Base-by-base conservation (phyloP, 2,797 vertebrate species). In the Potorous gilbertii region DNA sequence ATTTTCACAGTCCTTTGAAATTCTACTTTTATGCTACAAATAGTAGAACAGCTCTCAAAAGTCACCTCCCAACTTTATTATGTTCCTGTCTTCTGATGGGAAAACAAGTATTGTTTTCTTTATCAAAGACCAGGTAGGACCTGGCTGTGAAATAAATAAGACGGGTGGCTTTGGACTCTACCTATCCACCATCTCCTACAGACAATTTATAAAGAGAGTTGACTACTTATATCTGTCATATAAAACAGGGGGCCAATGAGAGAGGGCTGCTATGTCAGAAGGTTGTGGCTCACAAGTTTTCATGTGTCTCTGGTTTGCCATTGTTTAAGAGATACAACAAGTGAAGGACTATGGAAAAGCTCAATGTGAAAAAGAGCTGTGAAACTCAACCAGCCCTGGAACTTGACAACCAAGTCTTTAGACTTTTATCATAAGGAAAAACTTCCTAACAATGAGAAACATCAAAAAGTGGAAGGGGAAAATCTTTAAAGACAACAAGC, bases 71-170 rank as follows among this genome's bases (percentile, higher is more conserved):
- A 81, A 81, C 2, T 21, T 21, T 92, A 92, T 55, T 54, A 40
- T 92, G 89, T 56, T 90, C 54, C 66, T 9, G 21, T 92, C 74
- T 96, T 93, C 87, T 94, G 31, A 54, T 87, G 46, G 91, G 34
- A 81, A 81, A 81, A 81, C 10, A 28, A 5, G 66, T 56, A 55
- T 34, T 57, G 5, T 90, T 14, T 40, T 27, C 87, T 92, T 93
- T 92, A 34, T 74, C 92, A 94, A 81, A 92, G 46, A 62, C 18
- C 62, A 91, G 55, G 2, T 5, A 28, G 50, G 55, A 50, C 52
- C 57, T 54, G 46, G 91, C 50, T 74, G 8, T 91, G 56, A 96
- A 93, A 93, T 54, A 29, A 91, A 50, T 93, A 54, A 5, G 29
- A 12, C 29, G 29, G 16, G 29, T 89, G 40, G 34, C 93, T 74